Evolutionary conservation across 2,888 invertebrate species (phyloP), one percentile per base, ranked within the genome.

Genomic region (Stenolophus ochropezus): DNA sequence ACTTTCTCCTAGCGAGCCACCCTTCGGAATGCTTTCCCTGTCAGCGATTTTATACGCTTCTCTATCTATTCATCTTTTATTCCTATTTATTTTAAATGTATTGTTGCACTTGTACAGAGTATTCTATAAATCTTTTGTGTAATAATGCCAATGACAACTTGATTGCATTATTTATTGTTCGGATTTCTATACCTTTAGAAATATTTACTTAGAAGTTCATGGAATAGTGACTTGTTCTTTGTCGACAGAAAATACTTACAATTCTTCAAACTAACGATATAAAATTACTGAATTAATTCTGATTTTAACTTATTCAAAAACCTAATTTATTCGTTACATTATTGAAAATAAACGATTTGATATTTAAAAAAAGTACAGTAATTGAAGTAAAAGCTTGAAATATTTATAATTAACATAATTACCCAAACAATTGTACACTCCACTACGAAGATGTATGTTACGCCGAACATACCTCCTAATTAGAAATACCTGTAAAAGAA

Each of bases 51-150:
- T 14, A 23, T 61, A 5, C 5, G 11, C n/a, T 2, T 61, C 18
- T 61, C 1, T 61, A 25, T 27, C 61, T 61, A 61, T 61, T 61
- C 61, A 61, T 23, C 61, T 61, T 25, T 61, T 61, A 25, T 61
- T 61, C 61, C 25, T 61, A 25, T 61, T 61, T 61, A 25, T n/a
- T n/a, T 23, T 61, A 25, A 2, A 61, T 8, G 25, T 8, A 61
- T 25, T 61, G 61, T 25, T 23, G n/a, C 11, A 23, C 14, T 4
- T 61, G 3, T 14, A 42, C 61, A 61, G 25, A 25, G 23, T 25
- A 61, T 61, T 61, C 25, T 61, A 61, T 61, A 61, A 21, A 61
- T 61, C 61, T 11, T 61, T 61, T 61, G 23, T 23, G 23, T 14
- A 56, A 61, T 21, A 25, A 14, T 61, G 23, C 5, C 25, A 25